phyloP scores from a whole-genome alignment of 92 coral and sea anemone species.

The Parazoanthus darwini region DNA sequence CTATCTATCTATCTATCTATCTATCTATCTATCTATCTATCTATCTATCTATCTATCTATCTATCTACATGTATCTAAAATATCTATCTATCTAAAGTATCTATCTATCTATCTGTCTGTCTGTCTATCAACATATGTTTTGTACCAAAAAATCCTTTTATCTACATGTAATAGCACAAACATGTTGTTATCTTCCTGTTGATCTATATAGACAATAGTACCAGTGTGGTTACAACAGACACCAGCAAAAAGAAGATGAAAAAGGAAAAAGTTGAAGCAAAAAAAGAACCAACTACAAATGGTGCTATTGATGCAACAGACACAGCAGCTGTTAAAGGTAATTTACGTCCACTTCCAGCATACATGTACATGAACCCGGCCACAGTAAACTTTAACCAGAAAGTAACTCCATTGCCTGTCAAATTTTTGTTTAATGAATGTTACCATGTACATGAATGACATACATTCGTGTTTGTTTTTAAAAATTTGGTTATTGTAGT shows the following conservation, averaged over 20 bases:
- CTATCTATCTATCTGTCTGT: too few relatives aligned
- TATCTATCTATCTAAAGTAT: too few relatives aligned
- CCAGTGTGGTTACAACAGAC: constrained; percentile 26
- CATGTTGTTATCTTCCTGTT: not conserved
- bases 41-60: too few relatives aligned
- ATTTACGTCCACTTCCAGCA: not conserved
- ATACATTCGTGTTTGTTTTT: not conserved
- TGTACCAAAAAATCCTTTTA: not conserved
- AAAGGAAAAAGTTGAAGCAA: constrained; percentile 47
- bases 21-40: too few relatives aligned
- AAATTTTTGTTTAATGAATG: not conserved
- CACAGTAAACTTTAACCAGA: too few relatives aligned
- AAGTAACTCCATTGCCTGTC: too few relatives aligned
- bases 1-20: too few relatives aligned
- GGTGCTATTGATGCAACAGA: not conserved
- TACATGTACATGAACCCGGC: too few relatives aligned
- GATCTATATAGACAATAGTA: not conserved
- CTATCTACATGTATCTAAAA: too few relatives aligned
- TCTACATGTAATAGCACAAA: not conserved
- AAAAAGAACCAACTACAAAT: constrained; percentile 41
- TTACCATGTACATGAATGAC: not conserved
- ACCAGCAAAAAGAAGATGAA: constrained; percentile 35
- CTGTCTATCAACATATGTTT: too few relatives aligned
- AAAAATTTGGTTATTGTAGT: too few relatives aligned
- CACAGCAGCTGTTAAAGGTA: not conserved